Conservation (phyloP, 2,888 invertebrate species). For the Neelides folsomi region DNA sequence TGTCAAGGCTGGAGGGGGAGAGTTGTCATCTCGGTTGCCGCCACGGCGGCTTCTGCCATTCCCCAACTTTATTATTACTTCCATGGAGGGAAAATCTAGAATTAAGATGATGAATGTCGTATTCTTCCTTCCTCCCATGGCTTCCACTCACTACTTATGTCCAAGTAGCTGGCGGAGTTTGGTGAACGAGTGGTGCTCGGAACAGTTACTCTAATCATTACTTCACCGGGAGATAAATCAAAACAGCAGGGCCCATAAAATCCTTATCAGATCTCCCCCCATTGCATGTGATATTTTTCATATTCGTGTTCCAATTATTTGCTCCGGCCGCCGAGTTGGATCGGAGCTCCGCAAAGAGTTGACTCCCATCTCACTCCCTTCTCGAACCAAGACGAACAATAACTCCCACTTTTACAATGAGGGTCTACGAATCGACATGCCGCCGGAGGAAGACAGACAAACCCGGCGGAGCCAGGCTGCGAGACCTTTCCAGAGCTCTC, state of each 20-base stretch:
- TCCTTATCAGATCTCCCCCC: slow-evolving; percentile 23
- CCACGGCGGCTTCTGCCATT: too few species aligned
- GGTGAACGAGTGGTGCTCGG: not conserved
- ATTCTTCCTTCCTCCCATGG: not conserved
- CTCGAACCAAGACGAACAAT: not conserved
- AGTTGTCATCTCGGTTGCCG: too few species aligned
- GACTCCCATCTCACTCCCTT: slow-evolving; percentile 4
- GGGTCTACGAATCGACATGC: too few species aligned
- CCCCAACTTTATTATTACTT: too few species aligned
- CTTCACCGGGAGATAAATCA: slow-evolving; percentile 24
- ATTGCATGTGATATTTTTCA: slow-evolving; percentile 28
- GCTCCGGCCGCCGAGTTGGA: slow-evolving; percentile 5
- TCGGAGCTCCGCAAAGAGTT: not conserved
- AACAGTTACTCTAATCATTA: slow-evolving; percentile 17
- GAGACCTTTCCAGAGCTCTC: too few species aligned
- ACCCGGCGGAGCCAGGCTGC: too few species aligned
- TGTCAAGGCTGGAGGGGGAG: too few species aligned
- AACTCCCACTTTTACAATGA: not conserved
- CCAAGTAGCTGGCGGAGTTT: too few species aligned
- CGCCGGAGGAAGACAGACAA: too few species aligned
- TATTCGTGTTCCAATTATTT: slow-evolving; percentile 27
- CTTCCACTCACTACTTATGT: not conserved
- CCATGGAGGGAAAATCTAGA: slow-evolving; percentile 2
- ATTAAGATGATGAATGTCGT: slow-evolving; percentile 13
- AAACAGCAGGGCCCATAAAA: slow-evolving; percentile 24